Evolutionary conservation across 2,888 invertebrate species (phyloP).

Genomic region (Pandemis corylana): DNA sequence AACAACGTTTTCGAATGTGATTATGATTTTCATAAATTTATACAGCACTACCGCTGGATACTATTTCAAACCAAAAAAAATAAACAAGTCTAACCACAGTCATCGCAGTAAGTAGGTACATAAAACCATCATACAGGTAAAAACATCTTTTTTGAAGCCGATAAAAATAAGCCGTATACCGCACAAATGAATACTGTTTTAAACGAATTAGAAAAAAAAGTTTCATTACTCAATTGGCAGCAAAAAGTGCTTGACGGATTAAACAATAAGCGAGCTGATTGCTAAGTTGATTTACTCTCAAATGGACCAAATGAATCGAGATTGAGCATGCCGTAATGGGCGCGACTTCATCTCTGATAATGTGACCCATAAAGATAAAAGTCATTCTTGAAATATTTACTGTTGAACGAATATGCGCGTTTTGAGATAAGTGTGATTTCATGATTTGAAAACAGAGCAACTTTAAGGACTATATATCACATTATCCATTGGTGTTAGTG

Average conservation of each 20-base stretch:
- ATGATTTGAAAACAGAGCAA: too few species aligned
- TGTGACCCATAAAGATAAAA: slow-evolving; percentile 10
- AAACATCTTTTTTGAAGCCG: too few species aligned
- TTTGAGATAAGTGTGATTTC: neutral
- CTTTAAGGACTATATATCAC: too few species aligned
- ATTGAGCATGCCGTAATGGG: slow-evolving; percentile 14
- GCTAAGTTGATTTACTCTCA: neutral
- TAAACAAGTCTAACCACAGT: too few species aligned
- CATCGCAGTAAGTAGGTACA: too few species aligned
- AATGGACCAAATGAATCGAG: neutral
- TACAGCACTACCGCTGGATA: too few species aligned
- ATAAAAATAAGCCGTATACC: neutral
- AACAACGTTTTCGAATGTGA: too few species aligned
- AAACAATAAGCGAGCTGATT: neutral
- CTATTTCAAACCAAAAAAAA: too few species aligned
- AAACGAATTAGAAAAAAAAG: neutral
- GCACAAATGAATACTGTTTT: neutral
- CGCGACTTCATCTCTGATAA: slow-evolving; percentile 6
- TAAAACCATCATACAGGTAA: too few species aligned
- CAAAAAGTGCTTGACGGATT: neutral
- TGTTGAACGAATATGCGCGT: neutral
- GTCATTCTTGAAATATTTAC: neutral
- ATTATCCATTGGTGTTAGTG: too few species aligned
- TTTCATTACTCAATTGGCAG: neutral
- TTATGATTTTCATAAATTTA: too few species aligned